A percentile compares a stretch with the other conserved stretches of the same genome.
These are phyloP conservation scores for Bradysia coprophila DNA, from an alignment of 1,140 invertebrate genomes.

Conservation along the genomic window DNA sequence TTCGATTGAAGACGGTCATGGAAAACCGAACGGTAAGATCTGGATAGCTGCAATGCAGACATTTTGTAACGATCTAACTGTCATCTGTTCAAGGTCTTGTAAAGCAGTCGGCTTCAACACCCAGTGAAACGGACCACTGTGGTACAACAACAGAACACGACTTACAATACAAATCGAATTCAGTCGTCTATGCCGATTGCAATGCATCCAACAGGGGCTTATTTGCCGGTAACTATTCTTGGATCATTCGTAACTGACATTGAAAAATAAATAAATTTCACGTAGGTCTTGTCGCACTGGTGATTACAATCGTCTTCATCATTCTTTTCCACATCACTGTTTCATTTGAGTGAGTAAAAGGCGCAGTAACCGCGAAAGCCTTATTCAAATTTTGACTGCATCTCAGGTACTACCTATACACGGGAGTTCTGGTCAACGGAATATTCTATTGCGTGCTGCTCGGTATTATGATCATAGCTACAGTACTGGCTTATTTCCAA, in stretches of 20 bases:
- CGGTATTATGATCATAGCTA: slow-evolving; percentile 30
- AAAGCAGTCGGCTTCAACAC: slow-evolving; percentile 11
- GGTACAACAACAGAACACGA: too few species aligned
- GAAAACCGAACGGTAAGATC: not conserved
- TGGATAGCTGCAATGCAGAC: not conserved
- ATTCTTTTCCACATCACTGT: slow-evolving; percentile 49
- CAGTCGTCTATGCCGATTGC: slow-evolving; percentile 49
- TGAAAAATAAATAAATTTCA: not conserved
- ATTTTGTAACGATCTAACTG: not conserved
- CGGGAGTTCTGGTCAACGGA: slow-evolving; percentile 26
- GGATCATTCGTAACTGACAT: not conserved
- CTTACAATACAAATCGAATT: slow-evolving; percentile 32
- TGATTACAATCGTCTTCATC: slow-evolving; percentile 38
- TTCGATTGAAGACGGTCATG: not conserved
- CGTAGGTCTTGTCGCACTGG: slow-evolving; percentile 39
- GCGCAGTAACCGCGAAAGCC: not conserved
- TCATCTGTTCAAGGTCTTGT: not conserved
- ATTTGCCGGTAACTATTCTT: slow-evolving; percentile 21
- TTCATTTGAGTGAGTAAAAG: slow-evolving; percentile 25
- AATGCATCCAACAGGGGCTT: slow-evolving; percentile 50
- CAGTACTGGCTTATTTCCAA: slow-evolving; percentile 34
- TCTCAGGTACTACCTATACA: slow-evolving; percentile 5
- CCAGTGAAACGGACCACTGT: too few species aligned
- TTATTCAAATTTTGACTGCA: not conserved
- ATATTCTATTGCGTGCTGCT: slow-evolving; percentile 28